Evolutionary conservation across 2,888 invertebrate genomes (phyloP), one percentile per base, ranked within the genome.

Genomic region (Lasioglossum morio): DNA sequence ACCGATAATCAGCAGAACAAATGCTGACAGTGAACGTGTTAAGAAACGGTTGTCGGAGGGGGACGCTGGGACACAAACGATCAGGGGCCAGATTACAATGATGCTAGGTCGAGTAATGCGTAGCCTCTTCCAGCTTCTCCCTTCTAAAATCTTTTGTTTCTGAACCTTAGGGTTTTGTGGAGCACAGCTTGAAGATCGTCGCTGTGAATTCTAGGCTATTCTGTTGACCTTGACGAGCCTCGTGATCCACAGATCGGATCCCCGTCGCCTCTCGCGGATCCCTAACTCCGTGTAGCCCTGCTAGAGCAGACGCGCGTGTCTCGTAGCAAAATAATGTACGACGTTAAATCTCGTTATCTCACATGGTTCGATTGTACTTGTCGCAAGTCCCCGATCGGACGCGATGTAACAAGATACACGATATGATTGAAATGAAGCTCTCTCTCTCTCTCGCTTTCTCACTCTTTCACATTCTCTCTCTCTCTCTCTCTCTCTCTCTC

Each of bases 371-470:
- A 91, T 91, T 91, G 90, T 91, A 91, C 91, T 91, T 89, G 87
- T 88, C 89, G 84, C 86, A 85, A 90, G 86, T 79, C 79, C 73
- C 78, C 81, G 82, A 78, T 46, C 60, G 76, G 74, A 77, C 85
- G 72, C 81, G 79, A 85, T 79, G 79, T 84, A 81, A 85, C 87
- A 91, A 89, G 86, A 87, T 88, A 90, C 89, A 92, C 89, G 93
- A 93, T 93, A 93, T 92, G 93, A 91, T 90, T 82, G 66, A 88
- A 92, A 90, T 53, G 90, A 91, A 92, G 89, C 89, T 90, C 34
- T 37, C 46, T 7, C 60, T 74, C 74, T 57, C 66, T 43, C 48
- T 63, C 63, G 3, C 46, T 16, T 30, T 60, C 40, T 84, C 79
- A 16, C 77, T 46, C 60, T n/a, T n/a, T n/a, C n/a, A n/a, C n/a